Evolutionary conservation across 2,797 vertebrate species (phyloP).

Genomic region (Limosa lapponica): DNA sequence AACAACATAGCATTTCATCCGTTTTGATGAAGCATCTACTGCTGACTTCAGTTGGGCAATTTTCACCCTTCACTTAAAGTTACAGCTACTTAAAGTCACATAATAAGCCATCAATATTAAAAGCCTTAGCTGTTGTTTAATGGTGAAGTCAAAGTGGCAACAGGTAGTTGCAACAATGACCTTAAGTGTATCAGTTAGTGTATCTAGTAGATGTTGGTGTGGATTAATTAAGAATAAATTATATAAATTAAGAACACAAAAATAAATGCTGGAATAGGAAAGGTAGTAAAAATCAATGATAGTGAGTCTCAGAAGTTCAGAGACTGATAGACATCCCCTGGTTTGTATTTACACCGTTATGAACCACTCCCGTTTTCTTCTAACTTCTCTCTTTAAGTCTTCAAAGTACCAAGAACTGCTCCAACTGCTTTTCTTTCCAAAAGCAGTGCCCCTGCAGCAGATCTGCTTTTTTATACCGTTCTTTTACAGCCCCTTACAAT

Average conservation of each 20-base stretch:
- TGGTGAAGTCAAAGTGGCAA: not conserved
- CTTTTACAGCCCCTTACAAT: not conserved
- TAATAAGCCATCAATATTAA: not conserved
- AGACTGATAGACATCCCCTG: not conserved
- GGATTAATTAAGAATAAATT: not conserved
- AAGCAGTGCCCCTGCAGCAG: not conserved
- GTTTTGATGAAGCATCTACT: not conserved
- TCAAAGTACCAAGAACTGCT: not conserved
- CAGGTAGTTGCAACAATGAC: not conserved
- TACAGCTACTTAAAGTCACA: not conserved
- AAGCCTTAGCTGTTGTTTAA: not conserved
- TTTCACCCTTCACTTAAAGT: not conserved
- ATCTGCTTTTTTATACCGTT: not conserved
- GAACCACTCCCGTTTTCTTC: not conserved
- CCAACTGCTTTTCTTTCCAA: conserved; percentile 15
- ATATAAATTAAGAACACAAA: not conserved
- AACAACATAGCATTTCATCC: not conserved
- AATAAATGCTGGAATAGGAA: not conserved
- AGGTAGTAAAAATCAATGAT: not conserved
- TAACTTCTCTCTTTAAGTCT: not conserved
- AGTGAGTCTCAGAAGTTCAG: not conserved
- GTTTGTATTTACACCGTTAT: not conserved
- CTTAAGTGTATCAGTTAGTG: not conserved
- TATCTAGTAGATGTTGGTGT: not conserved
- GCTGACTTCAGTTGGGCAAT: not conserved